Evolutionary conservation across 2,113 vertebrate species (phyloP).

Genomic region (Clupea harengus): DNA sequence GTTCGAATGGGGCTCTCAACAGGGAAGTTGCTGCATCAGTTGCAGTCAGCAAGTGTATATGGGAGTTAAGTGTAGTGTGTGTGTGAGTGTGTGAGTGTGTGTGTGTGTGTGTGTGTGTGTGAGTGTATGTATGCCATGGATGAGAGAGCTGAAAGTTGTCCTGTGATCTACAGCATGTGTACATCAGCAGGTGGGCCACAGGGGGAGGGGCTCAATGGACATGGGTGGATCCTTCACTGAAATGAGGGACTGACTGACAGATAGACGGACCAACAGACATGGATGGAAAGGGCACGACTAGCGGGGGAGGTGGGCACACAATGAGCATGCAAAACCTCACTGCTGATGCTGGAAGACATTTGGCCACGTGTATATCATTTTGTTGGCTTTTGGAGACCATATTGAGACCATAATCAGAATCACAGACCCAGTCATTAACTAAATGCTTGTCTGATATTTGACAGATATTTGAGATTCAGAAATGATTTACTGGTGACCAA

Average conservation of each 20-base stretch:
- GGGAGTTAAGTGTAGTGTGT: background rate
- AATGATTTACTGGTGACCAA: constrained; percentile 23
- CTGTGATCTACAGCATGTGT: constrained; percentile 58
- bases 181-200: constrained; percentile 57
- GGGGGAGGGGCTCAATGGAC: constrained; percentile 43
- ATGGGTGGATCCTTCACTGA: constrained; percentile 50
- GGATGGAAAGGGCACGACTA: constrained; percentile 46
- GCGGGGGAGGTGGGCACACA: constrained; percentile 48
- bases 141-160: constrained; percentile 79
- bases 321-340: constrained; percentile 58
- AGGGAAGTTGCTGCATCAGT: background rate
- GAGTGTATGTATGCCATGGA: constrained; percentile 23
- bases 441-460: background rate
- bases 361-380: constrained; percentile 26
- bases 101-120: constrained; percentile 8
- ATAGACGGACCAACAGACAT: constrained; percentile 48
- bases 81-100: background rate
- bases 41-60: background rate
- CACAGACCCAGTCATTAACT: background rate
- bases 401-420: background rate
- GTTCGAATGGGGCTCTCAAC: background rate
- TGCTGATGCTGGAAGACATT: constrained; percentile 65
- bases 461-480: background rate
- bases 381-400: background rate
- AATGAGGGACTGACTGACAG: constrained; percentile 49